Evolutionary conservation across 2,888 invertebrate species (phyloP).

Genomic region (Oxytorus armatus): DNA sequence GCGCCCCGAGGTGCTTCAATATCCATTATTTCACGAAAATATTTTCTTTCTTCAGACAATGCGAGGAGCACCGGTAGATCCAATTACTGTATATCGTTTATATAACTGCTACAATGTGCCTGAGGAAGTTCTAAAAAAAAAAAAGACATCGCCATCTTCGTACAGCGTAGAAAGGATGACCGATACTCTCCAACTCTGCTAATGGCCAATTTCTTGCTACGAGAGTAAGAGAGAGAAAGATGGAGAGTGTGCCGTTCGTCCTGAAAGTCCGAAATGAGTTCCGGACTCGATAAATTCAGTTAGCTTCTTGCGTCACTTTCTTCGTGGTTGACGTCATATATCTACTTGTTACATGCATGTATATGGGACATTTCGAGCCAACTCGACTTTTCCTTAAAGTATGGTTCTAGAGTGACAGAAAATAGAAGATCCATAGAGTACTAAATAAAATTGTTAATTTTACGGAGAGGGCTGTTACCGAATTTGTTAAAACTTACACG

Average conservation of each 20-base stretch:
- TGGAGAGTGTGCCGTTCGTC: constrained; percentile 7
- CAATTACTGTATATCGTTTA: neutral
- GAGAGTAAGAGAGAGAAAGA: neutral
- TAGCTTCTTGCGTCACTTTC: constrained; percentile 19
- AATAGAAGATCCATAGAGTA: too few relatives aligned
- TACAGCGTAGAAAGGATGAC: neutral
- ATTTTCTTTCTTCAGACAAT: neutral
- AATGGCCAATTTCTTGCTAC: constrained; percentile 44
- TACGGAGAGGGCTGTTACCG: too few relatives aligned
- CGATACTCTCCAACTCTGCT: constrained; percentile 27
- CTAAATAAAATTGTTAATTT: too few relatives aligned
- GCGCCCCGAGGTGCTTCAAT: too few relatives aligned
- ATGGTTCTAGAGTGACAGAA: too few relatives aligned
- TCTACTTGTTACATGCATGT: neutral
- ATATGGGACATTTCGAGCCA: too few relatives aligned
- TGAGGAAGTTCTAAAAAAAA: neutral
- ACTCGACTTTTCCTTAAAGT: too few relatives aligned
- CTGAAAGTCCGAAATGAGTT: constrained; percentile 44
- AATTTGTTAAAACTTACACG: too few relatives aligned
- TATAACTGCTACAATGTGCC: neutral
- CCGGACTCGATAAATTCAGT: constrained; percentile 51
- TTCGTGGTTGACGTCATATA: neutral
- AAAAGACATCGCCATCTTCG: too few relatives aligned
- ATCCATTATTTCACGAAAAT: too few relatives aligned
- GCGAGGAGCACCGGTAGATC: too few relatives aligned